Conservation (phyloP, 2,797 vertebrate genomes). For the Pipistrellus pipistrellus region DNA sequence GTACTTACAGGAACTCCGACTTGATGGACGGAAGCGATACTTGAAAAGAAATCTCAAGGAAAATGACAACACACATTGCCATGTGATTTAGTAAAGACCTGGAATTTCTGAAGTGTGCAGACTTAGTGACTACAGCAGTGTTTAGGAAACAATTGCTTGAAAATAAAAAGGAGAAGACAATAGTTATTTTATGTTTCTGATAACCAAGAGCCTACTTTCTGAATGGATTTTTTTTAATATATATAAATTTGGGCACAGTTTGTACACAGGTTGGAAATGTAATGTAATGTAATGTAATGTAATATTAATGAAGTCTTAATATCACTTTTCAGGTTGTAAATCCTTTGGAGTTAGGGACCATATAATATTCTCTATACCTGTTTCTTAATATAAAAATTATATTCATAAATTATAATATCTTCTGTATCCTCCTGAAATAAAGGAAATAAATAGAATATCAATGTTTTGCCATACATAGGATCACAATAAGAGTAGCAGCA, state of each 20-base stretch:
- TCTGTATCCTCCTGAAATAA: background rate
- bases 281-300: background rate
- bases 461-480: background rate
- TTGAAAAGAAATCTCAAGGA: constrained; percentile 62
- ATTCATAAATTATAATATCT: constrained; percentile 30
- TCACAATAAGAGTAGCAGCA: background rate
- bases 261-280: background rate
- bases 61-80: constrained; percentile 53
- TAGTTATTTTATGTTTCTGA: constrained; percentile 59
- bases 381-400: constrained; percentile 2
- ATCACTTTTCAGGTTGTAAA: constrained; percentile 39
- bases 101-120: constrained; percentile 63
- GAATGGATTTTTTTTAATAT: background rate
- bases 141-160: constrained; percentile 68
- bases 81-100: constrained; percentile 6
- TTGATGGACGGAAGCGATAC: constrained; percentile 37
- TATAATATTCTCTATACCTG: background rate
- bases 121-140: constrained; percentile 10
- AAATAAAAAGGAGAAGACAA: constrained; percentile 58
- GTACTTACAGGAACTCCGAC: background rate
- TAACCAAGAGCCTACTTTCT: constrained; percentile 5
- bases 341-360: constrained; percentile 5
- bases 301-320: constrained; percentile 41
- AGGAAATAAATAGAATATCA: background rate
- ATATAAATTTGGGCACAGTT: background rate